Evolutionary conservation across 2,888 invertebrate species (phyloP), one percentile per base, ranked within the genome.

Genomic region (Petrolisthes cinctipes): DNA sequence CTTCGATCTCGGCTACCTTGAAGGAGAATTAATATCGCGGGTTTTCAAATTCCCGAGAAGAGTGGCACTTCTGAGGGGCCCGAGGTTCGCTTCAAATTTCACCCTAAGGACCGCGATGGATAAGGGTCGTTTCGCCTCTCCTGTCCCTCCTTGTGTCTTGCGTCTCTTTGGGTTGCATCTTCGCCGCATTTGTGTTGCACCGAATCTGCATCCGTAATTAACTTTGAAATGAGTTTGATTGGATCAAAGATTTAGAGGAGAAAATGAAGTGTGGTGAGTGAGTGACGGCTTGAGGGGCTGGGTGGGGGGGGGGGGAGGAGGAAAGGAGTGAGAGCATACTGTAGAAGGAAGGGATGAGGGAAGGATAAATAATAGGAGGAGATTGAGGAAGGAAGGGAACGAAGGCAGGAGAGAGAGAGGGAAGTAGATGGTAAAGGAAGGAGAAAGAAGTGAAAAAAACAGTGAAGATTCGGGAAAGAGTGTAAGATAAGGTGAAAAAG

Each of bases 21-120:
- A 86, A 86, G 82, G 82, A 79, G 86, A 86, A 86, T 86, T 86
- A 86, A 86, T 86, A 86, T 86, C 53, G 86, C 86, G 86, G 85
- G 68, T 86, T 86, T 83, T 78, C 86, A 78, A 82, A 86, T 86
- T 86, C 73, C 78, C 66, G 68, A 53, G 17, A 68, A 82, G 66
- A 66, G 83, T 51, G 14, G 71, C 71, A 5, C n/a, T n/a, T 71
- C 71, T 20, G 5, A n/a, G 11, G 5, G 17, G 17, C 71, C 71
- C 11, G 5, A 71, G n/a, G 5, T 5, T 14, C 66, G 20, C 9
- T 17, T 51, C 68, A n/a, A 75, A 23, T 78, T 56, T 51, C 76
- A n/a, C 76, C 86, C 82, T 82, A 82, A 53, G 5, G 20, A 4
- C 76, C 3, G 11, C 20, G 0, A 14, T 23, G 14, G 17, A 3